Conservation (phyloP, 1,140 invertebrate species). For the Eulimnadia texana region DNA sequence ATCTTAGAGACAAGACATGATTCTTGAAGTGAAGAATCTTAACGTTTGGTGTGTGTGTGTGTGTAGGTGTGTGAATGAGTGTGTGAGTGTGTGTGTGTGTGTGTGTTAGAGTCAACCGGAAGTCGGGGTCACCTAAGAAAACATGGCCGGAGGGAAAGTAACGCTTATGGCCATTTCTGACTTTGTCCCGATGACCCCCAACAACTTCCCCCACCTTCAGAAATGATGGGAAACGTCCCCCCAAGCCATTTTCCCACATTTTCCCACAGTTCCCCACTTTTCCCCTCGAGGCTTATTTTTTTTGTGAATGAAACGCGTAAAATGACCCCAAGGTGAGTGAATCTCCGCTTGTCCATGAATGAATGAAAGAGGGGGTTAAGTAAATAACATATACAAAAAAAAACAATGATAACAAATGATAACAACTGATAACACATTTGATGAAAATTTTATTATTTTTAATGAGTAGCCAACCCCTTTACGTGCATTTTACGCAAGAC, state of each 20-base stretch:
- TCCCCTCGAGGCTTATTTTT: too few species aligned
- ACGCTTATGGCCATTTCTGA: not conserved
- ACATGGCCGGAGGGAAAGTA: not conserved
- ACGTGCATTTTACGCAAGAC: not conserved
- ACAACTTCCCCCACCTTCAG: not conserved
- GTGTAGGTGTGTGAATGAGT: not conserved
- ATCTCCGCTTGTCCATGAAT: too few species aligned
- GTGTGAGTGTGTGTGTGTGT: not conserved
- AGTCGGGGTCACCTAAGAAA: not conserved
- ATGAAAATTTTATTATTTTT: too few species aligned
- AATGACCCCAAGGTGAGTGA: not conserved
- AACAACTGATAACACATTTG: too few species aligned
- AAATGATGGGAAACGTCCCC: too few species aligned
- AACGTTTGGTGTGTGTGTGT: not conserved
- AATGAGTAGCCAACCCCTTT: too few species aligned
- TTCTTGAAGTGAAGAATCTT: not conserved
- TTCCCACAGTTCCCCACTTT: too few species aligned
- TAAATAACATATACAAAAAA: too few species aligned
- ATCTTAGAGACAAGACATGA: too few species aligned
- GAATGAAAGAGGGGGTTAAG: too few species aligned
- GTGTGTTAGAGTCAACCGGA: not conserved
- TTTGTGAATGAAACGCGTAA: not conserved
- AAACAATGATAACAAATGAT: too few species aligned
- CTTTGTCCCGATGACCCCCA: not conserved
- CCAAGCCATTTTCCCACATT: too few species aligned